Evolutionary conservation across 2,888 invertebrate genomes (phyloP).

Genomic region (Spilarctia lutea): DNA sequence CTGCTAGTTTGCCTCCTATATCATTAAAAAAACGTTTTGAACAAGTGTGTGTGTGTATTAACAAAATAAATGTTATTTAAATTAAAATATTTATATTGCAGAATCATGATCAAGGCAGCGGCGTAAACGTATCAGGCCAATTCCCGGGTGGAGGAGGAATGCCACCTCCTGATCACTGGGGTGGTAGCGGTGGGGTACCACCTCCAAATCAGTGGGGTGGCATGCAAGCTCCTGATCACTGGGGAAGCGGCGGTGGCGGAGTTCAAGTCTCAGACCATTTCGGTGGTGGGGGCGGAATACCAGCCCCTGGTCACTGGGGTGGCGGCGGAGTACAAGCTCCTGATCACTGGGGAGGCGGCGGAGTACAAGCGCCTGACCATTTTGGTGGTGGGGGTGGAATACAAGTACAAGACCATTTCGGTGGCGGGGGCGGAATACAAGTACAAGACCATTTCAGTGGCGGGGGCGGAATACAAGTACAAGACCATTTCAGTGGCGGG

Average conservation of each 20-base stretch:
- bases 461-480: constrained; percentile 2
- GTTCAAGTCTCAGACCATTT: not conserved
- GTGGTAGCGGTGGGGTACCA: not conserved
- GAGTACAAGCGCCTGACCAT: constrained; percentile 25
- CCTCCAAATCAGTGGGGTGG: not conserved
- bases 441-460: not conserved
- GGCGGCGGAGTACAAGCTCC: constrained; percentile 16
- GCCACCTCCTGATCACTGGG: too few species aligned
- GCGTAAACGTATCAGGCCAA: not conserved
- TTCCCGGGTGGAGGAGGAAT: not conserved
- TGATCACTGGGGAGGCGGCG: constrained; percentile 19
- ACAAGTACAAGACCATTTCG: not conserved
- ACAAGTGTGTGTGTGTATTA: not conserved
- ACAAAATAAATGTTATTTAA: not conserved
- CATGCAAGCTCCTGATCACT: not conserved
- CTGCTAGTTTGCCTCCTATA: too few species aligned
- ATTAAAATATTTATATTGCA: not conserved
- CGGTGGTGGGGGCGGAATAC: constrained; percentile 10
- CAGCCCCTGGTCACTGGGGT: constrained; percentile 31
- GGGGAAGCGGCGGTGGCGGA: not conserved
- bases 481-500: not conserved
- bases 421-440: not conserved
- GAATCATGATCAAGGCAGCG: not conserved
- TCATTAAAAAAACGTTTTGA: not conserved
- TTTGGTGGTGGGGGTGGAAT: not conserved